Conservation (phyloP, 2,797 vertebrate genomes). For the Hoplostethus mediterraneus region DNA sequence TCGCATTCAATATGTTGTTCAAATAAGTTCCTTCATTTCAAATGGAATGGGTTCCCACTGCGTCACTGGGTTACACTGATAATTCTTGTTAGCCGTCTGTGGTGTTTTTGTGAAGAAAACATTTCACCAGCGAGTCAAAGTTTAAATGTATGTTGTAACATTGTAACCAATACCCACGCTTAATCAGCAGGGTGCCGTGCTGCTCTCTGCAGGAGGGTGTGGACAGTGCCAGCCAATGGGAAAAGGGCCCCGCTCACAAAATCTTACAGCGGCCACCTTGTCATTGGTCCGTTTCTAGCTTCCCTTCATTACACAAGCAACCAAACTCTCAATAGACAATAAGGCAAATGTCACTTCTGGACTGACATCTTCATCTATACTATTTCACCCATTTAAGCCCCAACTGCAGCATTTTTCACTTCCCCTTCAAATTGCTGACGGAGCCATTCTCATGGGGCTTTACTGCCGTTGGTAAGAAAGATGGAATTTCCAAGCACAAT, state of each 20-base stretch:
- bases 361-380: conserved; percentile 40
- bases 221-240: neutral
- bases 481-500: conserved; percentile 48
- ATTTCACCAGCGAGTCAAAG: neutral
- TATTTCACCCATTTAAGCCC: conserved; percentile 37
- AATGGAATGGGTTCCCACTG: too few species aligned
- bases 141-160: neutral
- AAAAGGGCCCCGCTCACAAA: neutral
- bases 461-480: conserved; percentile 31
- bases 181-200: neutral
- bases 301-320: neutral
- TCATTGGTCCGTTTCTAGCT: neutral
- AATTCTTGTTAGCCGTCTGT: too few species aligned
- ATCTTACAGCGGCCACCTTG: neutral
- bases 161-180: neutral
- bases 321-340: neutral
- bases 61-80: too few species aligned
- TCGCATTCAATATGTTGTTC: too few species aligned
- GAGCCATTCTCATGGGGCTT: conserved; percentile 37
- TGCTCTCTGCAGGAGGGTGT: neutral
- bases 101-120: neutral
- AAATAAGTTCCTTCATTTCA: too few species aligned
- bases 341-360: conserved; percentile 37
- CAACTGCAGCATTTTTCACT: conserved; percentile 44
- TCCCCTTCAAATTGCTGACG: conserved; percentile 60